These are phyloP conservation scores for Rhadina sibilatrix DNA, from an alignment of 2,113 vertebrate species.

Conservation along the genomic window DNA sequence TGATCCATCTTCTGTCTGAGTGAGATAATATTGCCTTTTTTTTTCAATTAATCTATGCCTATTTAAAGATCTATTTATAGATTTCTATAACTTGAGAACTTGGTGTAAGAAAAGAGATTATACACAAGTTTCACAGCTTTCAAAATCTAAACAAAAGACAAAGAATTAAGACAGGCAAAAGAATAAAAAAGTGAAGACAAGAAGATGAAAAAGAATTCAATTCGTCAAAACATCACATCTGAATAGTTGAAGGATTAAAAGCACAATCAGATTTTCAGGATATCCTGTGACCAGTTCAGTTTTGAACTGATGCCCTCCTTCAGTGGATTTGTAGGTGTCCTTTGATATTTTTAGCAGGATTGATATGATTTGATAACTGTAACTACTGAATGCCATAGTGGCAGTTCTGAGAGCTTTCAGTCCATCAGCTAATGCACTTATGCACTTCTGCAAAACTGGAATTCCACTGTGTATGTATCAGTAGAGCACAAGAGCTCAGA, in stretches of 20 bases:
- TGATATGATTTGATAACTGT: background rate
- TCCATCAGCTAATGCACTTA: background rate
- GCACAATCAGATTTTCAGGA: fast-evolving
- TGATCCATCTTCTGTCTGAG: background rate
- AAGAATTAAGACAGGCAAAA: background rate
- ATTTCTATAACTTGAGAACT: background rate
- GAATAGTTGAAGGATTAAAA: background rate
- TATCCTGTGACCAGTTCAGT: background rate
- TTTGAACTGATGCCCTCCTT: background rate
- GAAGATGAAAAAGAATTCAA: background rate
- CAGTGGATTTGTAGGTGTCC: background rate
- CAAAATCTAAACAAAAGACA: background rate
- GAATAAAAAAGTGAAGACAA: background rate
- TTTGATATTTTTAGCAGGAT: background rate
- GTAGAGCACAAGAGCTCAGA: background rate
- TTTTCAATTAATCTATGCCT: background rate
- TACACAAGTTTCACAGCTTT: background rate
- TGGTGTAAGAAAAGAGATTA: background rate
- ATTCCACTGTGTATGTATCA: background rate
- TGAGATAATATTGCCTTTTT: background rate
- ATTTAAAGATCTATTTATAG: background rate
- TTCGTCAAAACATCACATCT: background rate
- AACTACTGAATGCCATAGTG: background rate
- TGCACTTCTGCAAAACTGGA: background rate
- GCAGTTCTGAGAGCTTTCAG: background rate